Evolutionary conservation across 2,797 vertebrate genomes (phyloP).

Genomic region (Sylvia borin): DNA sequence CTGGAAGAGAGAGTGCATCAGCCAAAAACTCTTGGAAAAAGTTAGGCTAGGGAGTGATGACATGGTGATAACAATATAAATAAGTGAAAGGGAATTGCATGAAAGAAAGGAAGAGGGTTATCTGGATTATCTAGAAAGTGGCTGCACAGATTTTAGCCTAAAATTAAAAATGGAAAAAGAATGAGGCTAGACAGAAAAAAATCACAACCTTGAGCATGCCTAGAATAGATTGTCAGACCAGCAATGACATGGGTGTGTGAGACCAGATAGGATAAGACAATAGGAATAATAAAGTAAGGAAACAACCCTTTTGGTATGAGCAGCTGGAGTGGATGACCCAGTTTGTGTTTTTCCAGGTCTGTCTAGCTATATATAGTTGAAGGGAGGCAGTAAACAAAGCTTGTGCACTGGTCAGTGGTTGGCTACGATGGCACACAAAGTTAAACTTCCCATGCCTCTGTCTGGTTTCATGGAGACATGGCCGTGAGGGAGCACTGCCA

Average conservation of each 20-base stretch:
- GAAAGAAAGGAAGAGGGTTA: conserved; percentile 66
- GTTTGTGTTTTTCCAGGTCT: background rate
- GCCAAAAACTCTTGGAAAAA: conserved; percentile 16
- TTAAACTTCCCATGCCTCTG: background rate
- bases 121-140: conserved; percentile 63
- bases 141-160: conserved; percentile 23
- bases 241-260: conserved; percentile 46
- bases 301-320: background rate
- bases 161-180: conserved; percentile 67
- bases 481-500: background rate
- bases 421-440: accelerated
- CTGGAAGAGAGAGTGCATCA: background rate
- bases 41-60: background rate
- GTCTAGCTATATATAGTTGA: conserved; percentile 3
- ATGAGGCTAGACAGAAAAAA: conserved; percentile 48
- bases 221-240: conserved; percentile 16
- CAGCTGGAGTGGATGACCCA: background rate
- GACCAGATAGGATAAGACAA: conserved; percentile 57
- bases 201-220: conserved; percentile 9
- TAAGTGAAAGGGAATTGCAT: conserved; percentile 62
- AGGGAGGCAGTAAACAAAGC: background rate
- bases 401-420: background rate
- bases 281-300: conserved; percentile 40
- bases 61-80: conserved; percentile 52
- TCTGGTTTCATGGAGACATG: accelerated